A percentile compares a stretch with the other conserved stretches of the same genome.
These are phyloP conservation scores for Adineta ricciae DNA, from an alignment of 2,888 invertebrate species.

Conservation along the genomic window DNA sequence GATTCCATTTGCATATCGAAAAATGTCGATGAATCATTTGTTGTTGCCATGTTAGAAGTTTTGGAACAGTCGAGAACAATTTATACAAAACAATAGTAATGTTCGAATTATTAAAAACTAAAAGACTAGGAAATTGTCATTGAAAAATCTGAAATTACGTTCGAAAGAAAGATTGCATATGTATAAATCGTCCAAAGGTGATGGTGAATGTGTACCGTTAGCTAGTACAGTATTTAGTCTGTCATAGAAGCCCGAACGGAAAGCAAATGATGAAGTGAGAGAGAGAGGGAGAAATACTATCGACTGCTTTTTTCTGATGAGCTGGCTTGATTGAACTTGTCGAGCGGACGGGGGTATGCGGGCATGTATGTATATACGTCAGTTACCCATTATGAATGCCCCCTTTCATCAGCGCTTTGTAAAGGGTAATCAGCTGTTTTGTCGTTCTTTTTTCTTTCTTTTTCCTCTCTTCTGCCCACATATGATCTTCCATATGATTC, in stretches of 20 bases:
- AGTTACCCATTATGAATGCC: slow-evolving; percentile 2
- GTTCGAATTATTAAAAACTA: background rate
- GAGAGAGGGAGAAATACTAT: background rate
- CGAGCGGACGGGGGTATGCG: background rate
- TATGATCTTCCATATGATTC: slow-evolving; percentile 9
- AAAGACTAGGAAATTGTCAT: slow-evolving; percentile 7
- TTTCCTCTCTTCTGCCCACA: background rate
- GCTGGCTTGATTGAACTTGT: background rate
- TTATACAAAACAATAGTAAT: background rate
- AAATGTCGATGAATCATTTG: background rate
- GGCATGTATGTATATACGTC: background rate
- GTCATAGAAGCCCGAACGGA: background rate
- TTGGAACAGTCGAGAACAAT: background rate
- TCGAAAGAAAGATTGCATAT: background rate
- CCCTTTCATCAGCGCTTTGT: background rate
- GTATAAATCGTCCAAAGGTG: background rate
- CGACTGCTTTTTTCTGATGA: background rate
- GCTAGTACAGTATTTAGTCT: background rate
- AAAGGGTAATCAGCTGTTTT: slow-evolving; percentile 10
- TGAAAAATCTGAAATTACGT: background rate
- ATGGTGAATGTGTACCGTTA: background rate
- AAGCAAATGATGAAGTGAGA: background rate
- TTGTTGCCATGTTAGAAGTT: background rate
- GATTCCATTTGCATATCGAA: background rate
- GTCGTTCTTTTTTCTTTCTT: background rate